A percentile compares a stretch with the other conserved stretches of the same genome.
Conservation (phyloP, 1,140 invertebrate genomes). For the Dendrolimus punctatus region DNA sequence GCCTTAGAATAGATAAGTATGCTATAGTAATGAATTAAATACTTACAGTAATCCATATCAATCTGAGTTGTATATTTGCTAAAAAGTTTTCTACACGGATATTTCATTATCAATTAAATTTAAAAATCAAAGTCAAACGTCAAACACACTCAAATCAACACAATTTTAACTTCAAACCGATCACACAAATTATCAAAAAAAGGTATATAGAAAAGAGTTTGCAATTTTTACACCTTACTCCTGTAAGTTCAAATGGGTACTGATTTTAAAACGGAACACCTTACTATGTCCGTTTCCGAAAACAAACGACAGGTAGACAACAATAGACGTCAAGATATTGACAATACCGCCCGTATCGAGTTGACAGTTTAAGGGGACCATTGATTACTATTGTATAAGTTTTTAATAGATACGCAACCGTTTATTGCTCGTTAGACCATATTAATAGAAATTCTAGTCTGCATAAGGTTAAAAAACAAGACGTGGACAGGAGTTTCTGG, state of each 20-base stretch:
- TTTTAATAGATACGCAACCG: too few relatives aligned
- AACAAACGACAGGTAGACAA: slow-evolving; percentile 39
- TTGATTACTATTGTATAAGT: too few relatives aligned
- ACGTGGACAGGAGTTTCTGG: too few relatives aligned
- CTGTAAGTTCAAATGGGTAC: slow-evolving; percentile 48
- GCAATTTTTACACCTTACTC: slow-evolving; percentile 41
- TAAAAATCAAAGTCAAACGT: slow-evolving; percentile 11
- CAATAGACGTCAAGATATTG: slow-evolving; percentile 42
- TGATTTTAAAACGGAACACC: slow-evolving; percentile 35
- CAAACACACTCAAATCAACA: slow-evolving; percentile 1
- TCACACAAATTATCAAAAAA: slow-evolving; percentile 6
- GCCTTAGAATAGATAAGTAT: too few relatives aligned
- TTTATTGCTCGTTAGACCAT: too few relatives aligned
- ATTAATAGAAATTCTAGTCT: too few relatives aligned
- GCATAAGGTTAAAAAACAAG: too few relatives aligned
- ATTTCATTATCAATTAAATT: slow-evolving; percentile 50
- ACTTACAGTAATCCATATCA: slow-evolving; percentile 50
- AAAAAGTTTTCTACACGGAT: slow-evolving; percentile 36
- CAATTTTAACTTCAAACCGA: background rate
- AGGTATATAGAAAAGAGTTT: too few relatives aligned
- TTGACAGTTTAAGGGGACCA: slow-evolving; percentile 7
- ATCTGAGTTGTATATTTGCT: slow-evolving; percentile 29
- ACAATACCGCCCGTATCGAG: slow-evolving; percentile 18
- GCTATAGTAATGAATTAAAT: slow-evolving; percentile 9
- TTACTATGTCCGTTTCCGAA: slow-evolving; percentile 60